These are phyloP conservation scores for Diorhabda elongata DNA, from an alignment of 1,140 invertebrate genomes.

Conservation along the genomic window DNA sequence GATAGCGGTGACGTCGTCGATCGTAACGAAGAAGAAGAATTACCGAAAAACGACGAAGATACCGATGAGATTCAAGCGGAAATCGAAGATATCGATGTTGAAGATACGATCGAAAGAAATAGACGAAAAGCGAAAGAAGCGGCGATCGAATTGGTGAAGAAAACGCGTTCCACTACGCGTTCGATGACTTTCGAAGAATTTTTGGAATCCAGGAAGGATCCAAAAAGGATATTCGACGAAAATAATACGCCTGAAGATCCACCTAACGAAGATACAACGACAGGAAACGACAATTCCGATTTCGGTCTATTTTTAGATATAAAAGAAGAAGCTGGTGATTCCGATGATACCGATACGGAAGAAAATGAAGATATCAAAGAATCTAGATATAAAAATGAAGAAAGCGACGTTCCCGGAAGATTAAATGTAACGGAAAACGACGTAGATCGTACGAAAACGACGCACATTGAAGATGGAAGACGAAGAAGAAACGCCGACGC, in stretches of 20 bases:
- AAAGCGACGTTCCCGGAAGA: background rate
- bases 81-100: background rate
- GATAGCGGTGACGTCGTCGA: background rate
- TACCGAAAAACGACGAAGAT: background rate
- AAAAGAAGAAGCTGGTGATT: background rate
- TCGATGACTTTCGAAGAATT: slow-evolving; percentile 13
- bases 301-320: background rate
- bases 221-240: background rate
- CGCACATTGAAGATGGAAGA: too few species aligned
- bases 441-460: too few species aligned
- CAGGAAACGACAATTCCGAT: background rate
- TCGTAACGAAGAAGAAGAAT: background rate
- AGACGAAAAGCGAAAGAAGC: slow-evolving; percentile 1
- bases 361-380: slow-evolving; percentile 4
- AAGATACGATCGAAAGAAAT: background rate
- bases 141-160: slow-evolving; percentile 5
- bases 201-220: slow-evolving; percentile 3
- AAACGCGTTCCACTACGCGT: background rate
- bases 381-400: slow-evolving; percentile 2
- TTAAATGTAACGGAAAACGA: too few species aligned
- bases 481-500: too few species aligned
- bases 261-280: background rate
- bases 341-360: background rate
- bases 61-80: background rate
- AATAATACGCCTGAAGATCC: background rate